Conservation (phyloP, 1,140 invertebrate genomes). For the Drosophila navojoa region DNA sequence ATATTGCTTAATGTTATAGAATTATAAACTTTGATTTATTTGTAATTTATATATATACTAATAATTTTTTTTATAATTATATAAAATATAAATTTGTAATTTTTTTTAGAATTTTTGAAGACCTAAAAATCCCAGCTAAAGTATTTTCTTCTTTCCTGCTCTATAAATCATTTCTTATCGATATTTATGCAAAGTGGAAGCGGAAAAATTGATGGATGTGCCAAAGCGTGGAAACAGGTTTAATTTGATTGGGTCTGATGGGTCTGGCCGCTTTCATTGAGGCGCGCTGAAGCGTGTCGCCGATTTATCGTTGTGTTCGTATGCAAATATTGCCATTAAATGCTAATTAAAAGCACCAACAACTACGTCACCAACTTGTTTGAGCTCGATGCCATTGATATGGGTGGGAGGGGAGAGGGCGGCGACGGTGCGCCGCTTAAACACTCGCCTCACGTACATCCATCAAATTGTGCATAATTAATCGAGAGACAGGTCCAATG, state of each 20-base stretch:
- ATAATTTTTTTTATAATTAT: too few species aligned
- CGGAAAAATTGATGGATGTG: constrained; percentile 1
- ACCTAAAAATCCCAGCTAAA: too few species aligned
- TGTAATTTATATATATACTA: too few species aligned
- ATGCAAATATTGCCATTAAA: constrained; percentile 68
- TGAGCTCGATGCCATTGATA: constrained; percentile 10
- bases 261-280: constrained; percentile 6
- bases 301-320: neutral
- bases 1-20: too few species aligned
- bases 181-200: neutral
- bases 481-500: constrained; percentile 37
- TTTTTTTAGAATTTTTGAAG: too few species aligned
- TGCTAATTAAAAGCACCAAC: constrained; percentile 67
- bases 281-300: constrained; percentile 24
- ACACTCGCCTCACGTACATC: constrained; percentile 71
- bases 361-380: constrained; percentile 56
- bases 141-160: too few species aligned
- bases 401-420: neutral
- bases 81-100: too few species aligned
- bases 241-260: constrained; percentile 5
- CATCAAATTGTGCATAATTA: constrained; percentile 80
- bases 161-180: constrained; percentile 18
- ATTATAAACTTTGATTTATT: too few species aligned
- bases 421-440: constrained; percentile 1
- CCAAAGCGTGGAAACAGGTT: neutral